phyloP scores from a whole-genome alignment of 1,140 invertebrate genomes.

The Diachasmimorpha longicaudata region DNA sequence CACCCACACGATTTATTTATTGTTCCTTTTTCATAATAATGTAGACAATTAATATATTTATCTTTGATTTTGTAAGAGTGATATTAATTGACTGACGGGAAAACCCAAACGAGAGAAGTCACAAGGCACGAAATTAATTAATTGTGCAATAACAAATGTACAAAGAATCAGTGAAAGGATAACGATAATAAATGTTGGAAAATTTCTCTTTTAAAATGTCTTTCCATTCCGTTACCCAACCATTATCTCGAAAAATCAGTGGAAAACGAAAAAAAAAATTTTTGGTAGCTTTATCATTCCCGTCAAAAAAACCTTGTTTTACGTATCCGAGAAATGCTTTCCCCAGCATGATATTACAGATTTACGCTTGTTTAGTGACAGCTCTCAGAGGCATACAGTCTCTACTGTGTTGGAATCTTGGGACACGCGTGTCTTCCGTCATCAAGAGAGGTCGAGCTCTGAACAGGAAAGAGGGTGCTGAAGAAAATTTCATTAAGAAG shows the following conservation, averaged over 20 bases:
- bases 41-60: not conserved
- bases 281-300: too few species aligned
- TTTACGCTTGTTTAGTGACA: too few species aligned
- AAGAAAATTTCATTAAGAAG: too few species aligned
- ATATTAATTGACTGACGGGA: not conserved
- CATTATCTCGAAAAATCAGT: not conserved
- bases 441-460: too few species aligned
- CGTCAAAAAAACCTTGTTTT: too few species aligned
- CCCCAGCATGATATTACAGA: too few species aligned
- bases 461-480: too few species aligned
- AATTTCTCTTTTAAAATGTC: not conserved
- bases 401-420: too few species aligned
- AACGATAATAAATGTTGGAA: not conserved
- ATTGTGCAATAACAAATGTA: slow-evolving; percentile 2
- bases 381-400: too few species aligned
- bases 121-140: not conserved
- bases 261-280: too few species aligned
- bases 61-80: not conserved
- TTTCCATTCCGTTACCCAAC: not conserved
- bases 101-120: not conserved
- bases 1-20: not conserved
- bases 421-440: too few species aligned
- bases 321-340: too few species aligned
- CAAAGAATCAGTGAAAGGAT: not conserved
- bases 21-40: not conserved